Conservation (phyloP, 2,113 vertebrate species). For the Todiramphus saurophagus region DNA sequence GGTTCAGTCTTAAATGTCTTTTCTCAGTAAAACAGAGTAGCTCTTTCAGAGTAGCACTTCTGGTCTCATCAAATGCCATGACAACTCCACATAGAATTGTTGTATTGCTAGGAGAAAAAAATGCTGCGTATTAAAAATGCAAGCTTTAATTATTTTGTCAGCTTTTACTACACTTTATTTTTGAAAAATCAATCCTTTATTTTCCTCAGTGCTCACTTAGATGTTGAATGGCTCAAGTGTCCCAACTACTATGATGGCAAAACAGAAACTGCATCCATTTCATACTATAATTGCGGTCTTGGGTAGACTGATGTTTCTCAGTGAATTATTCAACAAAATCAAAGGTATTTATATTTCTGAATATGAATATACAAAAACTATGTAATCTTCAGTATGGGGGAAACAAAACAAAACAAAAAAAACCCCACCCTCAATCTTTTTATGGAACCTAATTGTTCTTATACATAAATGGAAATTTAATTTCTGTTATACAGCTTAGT, state of each 20-base stretch:
- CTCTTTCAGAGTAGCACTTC: neutral
- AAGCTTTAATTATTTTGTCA: conserved; percentile 16
- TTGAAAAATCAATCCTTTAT: neutral
- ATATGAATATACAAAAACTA: conserved; percentile 37
- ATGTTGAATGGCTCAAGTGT: neutral
- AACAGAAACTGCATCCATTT: neutral
- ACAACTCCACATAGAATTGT: neutral
- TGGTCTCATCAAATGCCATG: neutral
- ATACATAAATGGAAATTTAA: conserved; percentile 64
- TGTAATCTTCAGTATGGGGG: neutral
- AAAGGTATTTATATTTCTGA: conserved; percentile 23
- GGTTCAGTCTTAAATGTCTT: neutral
- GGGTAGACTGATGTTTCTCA: neutral
- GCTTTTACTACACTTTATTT: neutral
- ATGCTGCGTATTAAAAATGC: neutral
- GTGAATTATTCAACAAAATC: conserved; percentile 31
- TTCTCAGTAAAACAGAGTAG: neutral
- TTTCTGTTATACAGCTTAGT: conserved; percentile 60
- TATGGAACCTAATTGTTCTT: conserved; percentile 58
- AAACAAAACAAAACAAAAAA: neutral
- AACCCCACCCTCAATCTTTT: neutral
- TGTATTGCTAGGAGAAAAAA: neutral
- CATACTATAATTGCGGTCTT: neutral
- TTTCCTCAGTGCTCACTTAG: neutral
- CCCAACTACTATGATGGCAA: neutral